Conservation (phyloP, 92 coral and sea anemone genomes). For the Nematostella vectensis region DNA sequence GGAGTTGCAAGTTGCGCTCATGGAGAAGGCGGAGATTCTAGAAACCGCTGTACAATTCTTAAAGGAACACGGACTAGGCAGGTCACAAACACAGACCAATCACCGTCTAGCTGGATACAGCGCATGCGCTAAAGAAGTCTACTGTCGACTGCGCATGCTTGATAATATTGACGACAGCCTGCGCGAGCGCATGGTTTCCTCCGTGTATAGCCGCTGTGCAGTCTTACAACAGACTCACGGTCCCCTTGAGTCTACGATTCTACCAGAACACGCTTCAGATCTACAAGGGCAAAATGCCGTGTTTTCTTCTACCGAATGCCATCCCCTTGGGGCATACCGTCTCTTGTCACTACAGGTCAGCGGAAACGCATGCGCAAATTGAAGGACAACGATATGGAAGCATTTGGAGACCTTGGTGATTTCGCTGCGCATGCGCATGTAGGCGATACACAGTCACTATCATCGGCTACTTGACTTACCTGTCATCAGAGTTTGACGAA, state of each 20-base stretch:
- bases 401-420: not conserved
- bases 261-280: too few relatives aligned
- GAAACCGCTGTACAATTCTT: constrained; percentile 11
- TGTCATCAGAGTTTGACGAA: too few relatives aligned
- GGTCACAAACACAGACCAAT: not conserved
- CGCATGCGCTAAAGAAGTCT: not conserved
- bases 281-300: too few relatives aligned
- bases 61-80: constrained; percentile 6
- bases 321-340: not conserved
- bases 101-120: not conserved
- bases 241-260: too few relatives aligned
- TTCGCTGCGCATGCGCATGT: not conserved
- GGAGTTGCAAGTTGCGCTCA: constrained; percentile 17
- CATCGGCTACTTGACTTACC: too few relatives aligned
- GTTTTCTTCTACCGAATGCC: too few relatives aligned
- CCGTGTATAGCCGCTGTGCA: not conserved
- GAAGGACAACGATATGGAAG: not conserved
- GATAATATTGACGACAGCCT: not conserved
- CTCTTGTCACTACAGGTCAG: not conserved
- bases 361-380: not conserved
- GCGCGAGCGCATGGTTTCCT: not conserved
- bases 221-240: not conserved
- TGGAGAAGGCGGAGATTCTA: constrained; percentile 20
- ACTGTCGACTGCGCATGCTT: not conserved
- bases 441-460: not conserved